These are phyloP conservation scores for Silurus lanzhouensis DNA, from an alignment of 2,797 vertebrate species.

Conservation along the genomic window DNA sequence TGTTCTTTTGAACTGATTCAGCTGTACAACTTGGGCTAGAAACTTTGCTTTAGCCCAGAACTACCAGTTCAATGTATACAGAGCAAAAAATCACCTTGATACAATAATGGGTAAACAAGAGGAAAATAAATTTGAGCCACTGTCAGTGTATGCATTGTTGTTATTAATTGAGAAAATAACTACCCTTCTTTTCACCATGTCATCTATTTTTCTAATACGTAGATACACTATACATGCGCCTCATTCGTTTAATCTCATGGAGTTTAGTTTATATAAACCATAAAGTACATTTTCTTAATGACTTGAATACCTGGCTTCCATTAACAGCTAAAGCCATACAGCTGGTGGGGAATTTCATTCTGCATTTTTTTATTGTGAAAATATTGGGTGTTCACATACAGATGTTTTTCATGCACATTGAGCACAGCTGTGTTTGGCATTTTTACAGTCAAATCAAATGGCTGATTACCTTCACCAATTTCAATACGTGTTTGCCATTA, in stretches of 20 bases:
- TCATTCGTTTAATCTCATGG: constrained; percentile 19
- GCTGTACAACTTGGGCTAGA: neutral
- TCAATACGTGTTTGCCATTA: neutral
- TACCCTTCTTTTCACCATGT: constrained; percentile 1
- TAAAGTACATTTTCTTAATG: neutral
- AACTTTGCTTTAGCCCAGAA: neutral
- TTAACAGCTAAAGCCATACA: neutral
- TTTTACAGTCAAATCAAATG: constrained; percentile 12
- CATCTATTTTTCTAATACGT: neutral
- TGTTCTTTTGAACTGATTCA: neutral
- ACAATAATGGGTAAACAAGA: constrained; percentile 14
- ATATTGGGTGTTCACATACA: constrained; percentile 5
- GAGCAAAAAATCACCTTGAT: neutral
- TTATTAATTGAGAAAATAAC: constrained; percentile 24
- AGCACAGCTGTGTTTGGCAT: neutral
- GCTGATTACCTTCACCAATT: neutral
- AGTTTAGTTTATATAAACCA: no score
- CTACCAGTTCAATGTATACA: neutral
- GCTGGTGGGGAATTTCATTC: neutral
- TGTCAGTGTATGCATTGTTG: neutral
- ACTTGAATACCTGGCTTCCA: constrained; percentile 3
- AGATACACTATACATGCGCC: neutral
- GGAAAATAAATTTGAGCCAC: neutral
- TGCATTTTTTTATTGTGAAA: neutral
- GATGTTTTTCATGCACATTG: constrained; percentile 4